phyloP scores from a whole-genome alignment of 2,888 invertebrate genomes.

The Drosophila cracens region DNA sequence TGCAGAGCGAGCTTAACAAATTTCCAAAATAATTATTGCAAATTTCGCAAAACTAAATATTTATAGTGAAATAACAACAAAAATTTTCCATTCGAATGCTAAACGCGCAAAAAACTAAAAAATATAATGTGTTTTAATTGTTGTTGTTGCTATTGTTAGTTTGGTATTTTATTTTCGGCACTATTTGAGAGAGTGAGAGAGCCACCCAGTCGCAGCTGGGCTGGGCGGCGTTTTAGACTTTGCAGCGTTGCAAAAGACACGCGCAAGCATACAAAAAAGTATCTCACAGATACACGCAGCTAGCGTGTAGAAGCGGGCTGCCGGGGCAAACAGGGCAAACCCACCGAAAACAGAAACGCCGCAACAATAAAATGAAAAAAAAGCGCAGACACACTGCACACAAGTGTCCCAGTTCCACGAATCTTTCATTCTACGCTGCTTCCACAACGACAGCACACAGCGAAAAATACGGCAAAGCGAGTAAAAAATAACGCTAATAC shows the following conservation, averaged over 20 bases:
- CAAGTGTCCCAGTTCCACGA: constrained; percentile 84
- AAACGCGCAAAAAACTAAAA: constrained; percentile 44
- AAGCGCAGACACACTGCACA: constrained; percentile 79
- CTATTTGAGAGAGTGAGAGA: constrained; percentile 16
- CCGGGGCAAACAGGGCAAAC: constrained; percentile 27
- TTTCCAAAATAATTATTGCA: background rate
- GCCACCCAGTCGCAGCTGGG: constrained; percentile 16
- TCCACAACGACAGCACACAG: constrained; percentile 51
- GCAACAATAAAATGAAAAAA: constrained; percentile 23
- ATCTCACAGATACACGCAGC: constrained; percentile 48
- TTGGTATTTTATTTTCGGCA: constrained; percentile 11
- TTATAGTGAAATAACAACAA: constrained; percentile 19
- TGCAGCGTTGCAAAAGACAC: constrained; percentile 36
- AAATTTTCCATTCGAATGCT: constrained; percentile 53
- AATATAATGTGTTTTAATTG: background rate
- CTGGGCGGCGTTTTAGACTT: constrained; percentile 18
- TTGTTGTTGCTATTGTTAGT: constrained; percentile 4
- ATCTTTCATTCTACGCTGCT: constrained; percentile 81
- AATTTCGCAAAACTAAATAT: constrained; percentile 11
- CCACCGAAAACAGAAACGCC: constrained; percentile 25
- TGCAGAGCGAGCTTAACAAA: background rate
- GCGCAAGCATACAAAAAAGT: constrained; percentile 28
- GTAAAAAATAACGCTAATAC: constrained; percentile 77
- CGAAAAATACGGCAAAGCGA: constrained; percentile 26
- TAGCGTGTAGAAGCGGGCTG: background rate